Base-by-base conservation (phyloP, 2,113 vertebrate genomes). In the Sterrhoptilus dennistouni region DNA sequence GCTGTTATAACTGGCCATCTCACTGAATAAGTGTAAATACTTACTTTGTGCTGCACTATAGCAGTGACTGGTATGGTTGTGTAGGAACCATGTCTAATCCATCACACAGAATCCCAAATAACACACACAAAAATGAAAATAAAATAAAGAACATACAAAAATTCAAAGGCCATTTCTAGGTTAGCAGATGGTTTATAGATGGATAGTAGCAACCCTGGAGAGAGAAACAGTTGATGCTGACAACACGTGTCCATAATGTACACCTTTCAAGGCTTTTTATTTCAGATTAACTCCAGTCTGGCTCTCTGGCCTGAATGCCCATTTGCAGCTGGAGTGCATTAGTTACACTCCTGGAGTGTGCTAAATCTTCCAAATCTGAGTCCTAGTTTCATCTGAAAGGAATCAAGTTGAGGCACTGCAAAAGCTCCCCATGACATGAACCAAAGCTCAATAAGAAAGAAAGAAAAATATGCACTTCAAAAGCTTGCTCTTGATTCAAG, bases 321-420 rank as follows among this genome's bases (percentile, higher is more conserved):
- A 72, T 91, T 95, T 97, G 92, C 90, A 95, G 94, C 94, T 96
- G 95, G 94, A 96, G 70, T 68, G 78, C 87, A 94, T 96, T 97
- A 97, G 96, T 95, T 93, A 76, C 87, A 85, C 95, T 93, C 90
- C 95, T 90, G 94, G 78, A 76, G 92, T 85, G 94, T 69, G 85
- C 95, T 96, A 93, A 96, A 93, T 91, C 94, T 95, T 83, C 85
- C 93, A 93, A 61, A 94, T 71, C 92, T 85, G 88, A 93, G 82
- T 52, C 61, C 33, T 35, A 17, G 87, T 69, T 95, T 96, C 94
- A 96, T 90, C 90, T 96, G 95, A 94, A 96, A 95, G 90, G 85
- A 95, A 95, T 97, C 90, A 91, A 87, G 90, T 91, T 69, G 92
- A 87, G 87, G 87, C 87, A 83, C 70, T 85, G 92, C 49, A 89